Percentiles rank a stretch among this genome's conserved stretches.
Conservation (phyloP, 2,888 invertebrate genomes). For the Protonemura montana region DNA sequence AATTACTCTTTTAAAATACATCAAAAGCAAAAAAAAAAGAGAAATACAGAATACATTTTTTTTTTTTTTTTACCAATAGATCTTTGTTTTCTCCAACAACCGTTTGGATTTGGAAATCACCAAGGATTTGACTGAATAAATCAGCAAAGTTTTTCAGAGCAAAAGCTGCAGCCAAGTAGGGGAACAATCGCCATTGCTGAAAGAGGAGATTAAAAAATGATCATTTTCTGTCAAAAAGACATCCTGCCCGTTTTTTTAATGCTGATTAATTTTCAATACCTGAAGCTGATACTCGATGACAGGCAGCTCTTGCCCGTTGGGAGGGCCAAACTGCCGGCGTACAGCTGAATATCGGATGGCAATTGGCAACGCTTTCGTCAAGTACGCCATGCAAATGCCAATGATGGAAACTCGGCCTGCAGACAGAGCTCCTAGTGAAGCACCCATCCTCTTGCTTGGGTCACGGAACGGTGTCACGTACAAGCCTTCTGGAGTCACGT, state of each 20-base stretch:
- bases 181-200: slow-evolving; percentile 84
- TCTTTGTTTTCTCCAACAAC: slow-evolving; percentile 47
- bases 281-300: slow-evolving; percentile 85
- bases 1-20: not conserved
- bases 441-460: slow-evolving; percentile 83
- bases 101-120: slow-evolving; percentile 50
- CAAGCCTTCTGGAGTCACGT: slow-evolving; percentile 85
- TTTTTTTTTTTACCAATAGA: slow-evolving; percentile 9
- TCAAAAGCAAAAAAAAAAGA: not conserved
- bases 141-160: slow-evolving; percentile 53
- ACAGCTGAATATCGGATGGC: slow-evolving; percentile 83
- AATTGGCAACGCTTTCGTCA: slow-evolving; percentile 77
- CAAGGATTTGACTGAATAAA: slow-evolving; percentile 50
- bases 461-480: slow-evolving; percentile 92
- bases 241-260: slow-evolving; percentile 15
- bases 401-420: slow-evolving; percentile 82
- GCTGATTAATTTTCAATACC: slow-evolving; percentile 60
- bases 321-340: slow-evolving; percentile 74
- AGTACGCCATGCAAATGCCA: slow-evolving; percentile 61
- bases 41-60: not conserved
- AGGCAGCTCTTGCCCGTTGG: slow-evolving; percentile 69
- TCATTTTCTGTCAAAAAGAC: slow-evolving; percentile 39
- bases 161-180: slow-evolving; percentile 71
- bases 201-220: slow-evolving; percentile 52
- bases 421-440: slow-evolving; percentile 85